A percentile compares a stretch with the other conserved stretches of the same genome.
These are phyloP conservation scores for Meriones psammophilus DNA, from an alignment of 2,797 vertebrate species.

Conservation along the genomic window DNA sequence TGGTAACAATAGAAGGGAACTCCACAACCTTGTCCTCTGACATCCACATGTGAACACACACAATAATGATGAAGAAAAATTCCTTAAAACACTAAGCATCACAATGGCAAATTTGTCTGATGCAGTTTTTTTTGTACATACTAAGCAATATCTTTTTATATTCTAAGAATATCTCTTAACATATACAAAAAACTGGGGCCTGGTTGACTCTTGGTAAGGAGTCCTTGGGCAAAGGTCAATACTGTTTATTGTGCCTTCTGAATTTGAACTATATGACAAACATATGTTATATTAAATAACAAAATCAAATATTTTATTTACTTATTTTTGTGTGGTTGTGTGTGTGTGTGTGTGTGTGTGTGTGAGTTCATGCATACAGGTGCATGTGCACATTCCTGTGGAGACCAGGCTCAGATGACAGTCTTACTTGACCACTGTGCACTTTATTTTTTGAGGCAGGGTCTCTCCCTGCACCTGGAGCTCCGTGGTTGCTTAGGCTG, in stretches of 20 bases:
- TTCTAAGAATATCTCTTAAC: neutral
- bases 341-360: neutral
- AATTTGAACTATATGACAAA: neutral
- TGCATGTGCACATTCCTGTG: neutral
- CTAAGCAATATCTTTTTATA: neutral
- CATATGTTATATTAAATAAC: neutral
- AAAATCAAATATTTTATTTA: neutral
- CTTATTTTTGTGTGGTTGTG: neutral
- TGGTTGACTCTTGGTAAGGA: neutral
- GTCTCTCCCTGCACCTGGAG: neutral
- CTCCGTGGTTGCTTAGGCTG: neutral
- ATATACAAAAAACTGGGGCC: neutral
- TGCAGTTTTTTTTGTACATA: neutral
- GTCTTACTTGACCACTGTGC: neutral
- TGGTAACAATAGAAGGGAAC: neutral
- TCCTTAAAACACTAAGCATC: neutral
- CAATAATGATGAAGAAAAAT: neutral
- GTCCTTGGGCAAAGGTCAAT: neutral
- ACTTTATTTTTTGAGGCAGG: neutral
- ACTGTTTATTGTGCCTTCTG: neutral
- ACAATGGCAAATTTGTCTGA: neutral
- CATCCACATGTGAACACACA: neutral
- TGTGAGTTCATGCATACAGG: accelerated
- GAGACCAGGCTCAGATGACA: neutral
- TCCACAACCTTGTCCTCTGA: neutral